Base-by-base conservation (phyloP, 2,113 vertebrate species). In the Cynocephalus volans region DNA sequence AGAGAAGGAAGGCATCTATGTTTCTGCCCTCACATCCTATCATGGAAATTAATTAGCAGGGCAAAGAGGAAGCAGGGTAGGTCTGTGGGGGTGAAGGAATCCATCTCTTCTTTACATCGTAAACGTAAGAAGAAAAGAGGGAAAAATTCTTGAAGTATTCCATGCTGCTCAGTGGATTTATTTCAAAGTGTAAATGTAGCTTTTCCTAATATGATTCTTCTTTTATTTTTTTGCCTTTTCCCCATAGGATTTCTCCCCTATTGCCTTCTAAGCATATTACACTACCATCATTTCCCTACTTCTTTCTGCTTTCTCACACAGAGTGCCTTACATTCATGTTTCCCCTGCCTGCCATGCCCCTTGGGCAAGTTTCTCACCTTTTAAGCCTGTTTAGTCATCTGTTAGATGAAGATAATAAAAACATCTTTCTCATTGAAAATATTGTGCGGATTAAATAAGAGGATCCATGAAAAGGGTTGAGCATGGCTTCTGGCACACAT, bases 361-460 rank as follows among this genome's bases (percentile, higher is more conserved):
- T 56, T 75, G 65, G 93, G 54, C 17, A 50, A 31, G 24, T 72
- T 70, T 45, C 54, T 95, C 52, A 94, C 65, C 15, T 97, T 77
- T 79, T 83, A 69, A 96, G 73, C 31, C 60, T 67, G 24, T 76
- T 87, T 70, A 31, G 14, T 70, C 72, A 56, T 65, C 86, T 94
- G 45, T 64, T 72, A 83, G 23, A 76, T 95, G 52, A 94, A 90
- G 69, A 83, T 75, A 80, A 95, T 72, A 90, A 92, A 92, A 88
- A 21, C 28, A 83, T 60, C 64, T 21, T 60, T 15, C 24, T 90
- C 70, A 26, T 0, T 90, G 81, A 85, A 69, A 13, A 21, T 89
- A 52, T 60, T 60, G 10, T 90, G 72, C 88, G 26, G 81, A 94
- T 94, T 84, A 93, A 94, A 73, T 89, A 67, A 60, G 23, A 90